phyloP scores from a whole-genome alignment of 1,140 invertebrate genomes.

The Ectropis grisescens region DNA sequence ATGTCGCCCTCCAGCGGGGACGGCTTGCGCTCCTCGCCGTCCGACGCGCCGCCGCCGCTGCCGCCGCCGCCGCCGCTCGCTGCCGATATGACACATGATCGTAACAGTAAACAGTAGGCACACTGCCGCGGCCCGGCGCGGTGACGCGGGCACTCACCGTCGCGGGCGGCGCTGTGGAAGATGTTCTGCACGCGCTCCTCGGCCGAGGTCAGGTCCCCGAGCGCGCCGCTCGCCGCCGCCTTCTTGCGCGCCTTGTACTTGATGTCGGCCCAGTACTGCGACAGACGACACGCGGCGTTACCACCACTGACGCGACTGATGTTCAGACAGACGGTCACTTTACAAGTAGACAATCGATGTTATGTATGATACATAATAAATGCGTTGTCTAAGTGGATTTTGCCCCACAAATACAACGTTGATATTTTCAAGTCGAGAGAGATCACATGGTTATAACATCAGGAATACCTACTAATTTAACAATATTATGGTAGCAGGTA shows the following conservation, averaged over 20 bases:
- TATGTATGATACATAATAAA: too few species aligned
- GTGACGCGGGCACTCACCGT: conserved; percentile 5
- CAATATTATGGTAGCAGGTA: too few species aligned
- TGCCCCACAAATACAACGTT: too few species aligned
- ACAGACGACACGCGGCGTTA: too few species aligned
- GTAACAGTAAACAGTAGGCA: too few species aligned
- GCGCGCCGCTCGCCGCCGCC: conserved; percentile 36
- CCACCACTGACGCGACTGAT: background rate
- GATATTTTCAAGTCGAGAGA: too few species aligned
- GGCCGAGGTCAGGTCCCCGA: conserved; percentile 41
- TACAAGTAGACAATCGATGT: too few species aligned
- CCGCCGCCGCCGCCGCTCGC: conserved; percentile 14
- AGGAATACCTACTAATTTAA: too few species aligned
- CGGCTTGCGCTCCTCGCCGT: conserved; percentile 54
- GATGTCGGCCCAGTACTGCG: conserved; percentile 57
- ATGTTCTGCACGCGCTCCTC: conserved; percentile 48
- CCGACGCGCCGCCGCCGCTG: conserved; percentile 22
- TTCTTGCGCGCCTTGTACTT: conserved; percentile 59
- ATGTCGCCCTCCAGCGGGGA: conserved; percentile 36
- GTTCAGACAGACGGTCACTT: background rate
- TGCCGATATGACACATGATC: too few species aligned
- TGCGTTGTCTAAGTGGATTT: too few species aligned
- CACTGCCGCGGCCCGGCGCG: too few species aligned
- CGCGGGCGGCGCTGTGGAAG: conserved; percentile 13
- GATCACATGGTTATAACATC: too few species aligned